These are phyloP conservation scores for Glyphotaelius pellucidus DNA, from an alignment of 2,888 invertebrate species.

Conservation along the genomic window DNA sequence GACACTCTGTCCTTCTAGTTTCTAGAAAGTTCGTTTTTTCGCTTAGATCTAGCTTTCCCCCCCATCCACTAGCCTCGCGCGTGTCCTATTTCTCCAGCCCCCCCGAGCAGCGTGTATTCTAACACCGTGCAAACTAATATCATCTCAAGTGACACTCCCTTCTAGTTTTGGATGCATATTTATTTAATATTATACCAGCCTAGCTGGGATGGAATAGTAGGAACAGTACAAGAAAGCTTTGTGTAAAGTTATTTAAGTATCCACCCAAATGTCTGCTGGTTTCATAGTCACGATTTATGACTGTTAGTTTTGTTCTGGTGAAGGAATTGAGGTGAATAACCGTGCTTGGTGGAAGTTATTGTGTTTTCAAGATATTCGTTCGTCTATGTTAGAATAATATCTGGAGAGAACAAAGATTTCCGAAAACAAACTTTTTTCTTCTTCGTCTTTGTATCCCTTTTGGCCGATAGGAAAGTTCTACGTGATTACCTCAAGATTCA, in stretches of 20 bases:
- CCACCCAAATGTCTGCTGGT: not conserved
- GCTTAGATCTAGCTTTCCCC: not conserved
- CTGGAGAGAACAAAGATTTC: not conserved
- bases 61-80: not conserved
- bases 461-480: not conserved
- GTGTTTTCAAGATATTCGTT: not conserved
- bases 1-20: not conserved
- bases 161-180: conserved; percentile 23
- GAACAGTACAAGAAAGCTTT: not conserved
- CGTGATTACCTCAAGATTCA: too few species aligned
- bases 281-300: conserved; percentile 2
- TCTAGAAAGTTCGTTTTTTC: not conserved
- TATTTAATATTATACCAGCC: not conserved
- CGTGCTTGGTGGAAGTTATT: not conserved
- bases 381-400: not conserved
- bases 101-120: not conserved
- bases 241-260: not conserved
- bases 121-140: conserved; percentile 9
- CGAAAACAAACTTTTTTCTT: not conserved
- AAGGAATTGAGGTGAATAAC: not conserved
- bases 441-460: not conserved
- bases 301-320: not conserved
- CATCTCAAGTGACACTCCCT: not conserved
- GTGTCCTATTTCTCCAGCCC: not conserved
- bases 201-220: not conserved